Evolutionary conservation across 2,888 invertebrate genomes (phyloP).

Genomic region (Macrosiphum euphorbiae): DNA sequence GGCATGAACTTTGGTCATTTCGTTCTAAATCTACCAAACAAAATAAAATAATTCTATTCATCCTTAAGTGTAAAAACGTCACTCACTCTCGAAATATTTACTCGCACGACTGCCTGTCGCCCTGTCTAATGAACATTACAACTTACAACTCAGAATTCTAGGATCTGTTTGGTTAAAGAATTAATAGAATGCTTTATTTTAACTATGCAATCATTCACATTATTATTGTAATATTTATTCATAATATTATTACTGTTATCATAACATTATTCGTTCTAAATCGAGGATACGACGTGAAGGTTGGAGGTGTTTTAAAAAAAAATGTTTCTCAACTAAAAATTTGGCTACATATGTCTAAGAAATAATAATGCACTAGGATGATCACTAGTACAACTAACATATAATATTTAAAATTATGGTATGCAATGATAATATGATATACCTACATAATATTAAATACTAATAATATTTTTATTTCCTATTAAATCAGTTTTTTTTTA

Average conservation of each 20-base stretch:
- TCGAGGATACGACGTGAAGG: not conserved
- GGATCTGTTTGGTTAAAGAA: not conserved
- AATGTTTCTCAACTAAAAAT: not conserved
- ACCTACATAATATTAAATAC: not conserved
- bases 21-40: not conserved
- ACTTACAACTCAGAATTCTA: not conserved
- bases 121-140: not conserved
- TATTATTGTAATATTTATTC: not conserved
- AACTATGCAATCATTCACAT: not conserved
- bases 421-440: not conserved
- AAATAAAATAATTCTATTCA: not conserved
- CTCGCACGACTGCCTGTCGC: not conserved
- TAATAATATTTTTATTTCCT: not conserved
- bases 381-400: not conserved
- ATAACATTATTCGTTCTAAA: not conserved
- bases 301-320: not conserved
- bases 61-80: not conserved
- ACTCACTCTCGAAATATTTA: slow-evolving; percentile 18
- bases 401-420: not conserved
- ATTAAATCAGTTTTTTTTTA: not conserved
- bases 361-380: not conserved
- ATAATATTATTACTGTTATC: not conserved
- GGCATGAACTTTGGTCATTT: not conserved
- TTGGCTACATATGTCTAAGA: not conserved
- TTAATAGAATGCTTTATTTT: not conserved